phyloP scores from a whole-genome alignment of 2,888 invertebrate species.

The Periphyllus acericola region DNA sequence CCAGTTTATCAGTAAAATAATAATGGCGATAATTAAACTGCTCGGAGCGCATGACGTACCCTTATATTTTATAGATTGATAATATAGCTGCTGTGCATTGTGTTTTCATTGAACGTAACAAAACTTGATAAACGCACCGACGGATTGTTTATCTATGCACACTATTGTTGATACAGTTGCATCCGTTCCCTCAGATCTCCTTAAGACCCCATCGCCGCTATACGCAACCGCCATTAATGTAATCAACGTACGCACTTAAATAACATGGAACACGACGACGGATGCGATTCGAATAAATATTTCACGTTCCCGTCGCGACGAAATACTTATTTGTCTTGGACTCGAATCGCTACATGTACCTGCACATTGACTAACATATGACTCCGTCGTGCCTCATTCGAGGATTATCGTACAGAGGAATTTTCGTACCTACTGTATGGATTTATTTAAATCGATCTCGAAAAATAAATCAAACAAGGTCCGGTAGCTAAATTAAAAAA shows the following conservation, averaged over 20 bases:
- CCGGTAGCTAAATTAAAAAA: too few relatives aligned
- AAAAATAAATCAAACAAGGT: too few relatives aligned
- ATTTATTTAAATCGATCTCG: too few relatives aligned
- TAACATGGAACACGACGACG: neutral
- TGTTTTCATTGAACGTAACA: neutral
- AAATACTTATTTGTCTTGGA: neutral
- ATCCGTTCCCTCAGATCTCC: neutral
- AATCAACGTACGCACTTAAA: neutral
- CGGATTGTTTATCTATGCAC: constrained; percentile 8
- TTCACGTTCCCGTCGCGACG: neutral
- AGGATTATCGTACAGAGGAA: too few relatives aligned
- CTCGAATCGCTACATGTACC: neutral
- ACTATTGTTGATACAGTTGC: constrained; percentile 17
- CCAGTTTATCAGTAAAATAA: neutral
- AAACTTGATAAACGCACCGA: neutral
- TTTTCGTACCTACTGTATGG: too few relatives aligned
- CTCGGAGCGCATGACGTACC: neutral
- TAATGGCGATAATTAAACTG: neutral
- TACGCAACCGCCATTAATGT: neutral
- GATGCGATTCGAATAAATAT: too few relatives aligned
- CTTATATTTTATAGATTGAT: neutral
- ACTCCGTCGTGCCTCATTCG: neutral
- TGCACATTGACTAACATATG: neutral
- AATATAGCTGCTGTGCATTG: neutral
- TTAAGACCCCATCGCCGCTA: neutral